phyloP scores from a whole-genome alignment of 2,797 vertebrate genomes.

The Carapus acus region DNA sequence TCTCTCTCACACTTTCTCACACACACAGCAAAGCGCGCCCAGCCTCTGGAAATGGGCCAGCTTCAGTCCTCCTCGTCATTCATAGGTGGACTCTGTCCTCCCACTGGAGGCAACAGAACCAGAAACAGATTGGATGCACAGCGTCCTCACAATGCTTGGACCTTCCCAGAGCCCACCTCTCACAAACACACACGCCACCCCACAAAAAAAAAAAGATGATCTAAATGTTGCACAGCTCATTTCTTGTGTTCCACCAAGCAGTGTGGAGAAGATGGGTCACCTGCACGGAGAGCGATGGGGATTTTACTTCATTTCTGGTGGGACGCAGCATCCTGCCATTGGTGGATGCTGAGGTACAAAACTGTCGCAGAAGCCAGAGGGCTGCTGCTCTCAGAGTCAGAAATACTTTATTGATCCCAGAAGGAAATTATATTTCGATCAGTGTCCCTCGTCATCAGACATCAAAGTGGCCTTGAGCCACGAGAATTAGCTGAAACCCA shows the following conservation, averaged over 20 bases:
- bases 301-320: constrained; percentile 6
- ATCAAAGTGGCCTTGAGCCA: too few relatives aligned
- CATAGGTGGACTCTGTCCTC: constrained; percentile 34
- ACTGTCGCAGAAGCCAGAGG: constrained; percentile 38
- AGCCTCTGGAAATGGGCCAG: constrained; percentile 17
- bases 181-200: constrained; percentile 14
- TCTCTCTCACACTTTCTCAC: constrained; percentile 17
- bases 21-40: constrained; percentile 1
- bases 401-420: too few relatives aligned
- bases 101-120: too few relatives aligned
- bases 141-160: constrained; percentile 52
- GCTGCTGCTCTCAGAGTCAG: not conserved
- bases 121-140: constrained; percentile 59
- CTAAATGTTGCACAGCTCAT: too few relatives aligned
- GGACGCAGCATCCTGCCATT: constrained; percentile 5
- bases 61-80: constrained; percentile 25
- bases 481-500: too few relatives aligned
- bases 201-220: too few relatives aligned
- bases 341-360: constrained; percentile 24
- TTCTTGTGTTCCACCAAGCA: too few relatives aligned
- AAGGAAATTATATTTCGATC: too few relatives aligned
- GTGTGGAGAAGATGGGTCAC: too few relatives aligned
- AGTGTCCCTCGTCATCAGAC: too few relatives aligned
- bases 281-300: not conserved
- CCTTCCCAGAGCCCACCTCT: constrained; percentile 30